phyloP scores from a whole-genome alignment of 1,140 invertebrate genomes.

The Leptinotarsa defecta region DNA sequence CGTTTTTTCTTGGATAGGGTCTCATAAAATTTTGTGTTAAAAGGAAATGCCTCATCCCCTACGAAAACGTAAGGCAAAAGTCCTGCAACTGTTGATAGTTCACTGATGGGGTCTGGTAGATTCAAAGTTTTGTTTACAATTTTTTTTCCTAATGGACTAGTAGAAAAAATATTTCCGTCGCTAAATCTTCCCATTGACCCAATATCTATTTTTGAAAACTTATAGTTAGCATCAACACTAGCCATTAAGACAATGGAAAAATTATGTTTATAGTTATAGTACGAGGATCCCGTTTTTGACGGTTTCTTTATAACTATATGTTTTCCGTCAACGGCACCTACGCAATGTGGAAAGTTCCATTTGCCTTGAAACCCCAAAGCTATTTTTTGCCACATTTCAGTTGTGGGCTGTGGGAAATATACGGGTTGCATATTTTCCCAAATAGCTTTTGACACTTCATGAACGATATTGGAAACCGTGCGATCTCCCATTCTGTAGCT shows the following conservation, averaged over 20 bases:
- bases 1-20: constrained; percentile 15
- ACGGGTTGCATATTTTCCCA: constrained; percentile 45
- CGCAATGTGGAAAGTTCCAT: constrained; percentile 53
- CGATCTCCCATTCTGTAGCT: constrained; percentile 42
- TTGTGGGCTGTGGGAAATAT: constrained; percentile 33
- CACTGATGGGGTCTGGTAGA: constrained; percentile 24
- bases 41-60: constrained; percentile 10
- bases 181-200: constrained; percentile 20
- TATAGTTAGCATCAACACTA: constrained; percentile 53
- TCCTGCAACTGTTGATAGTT: constrained; percentile 12
- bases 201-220: constrained; percentile 42
- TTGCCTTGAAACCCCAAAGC: constrained; percentile 41
- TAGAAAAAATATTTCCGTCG: constrained; percentile 27
- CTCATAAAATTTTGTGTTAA: constrained; percentile 7
- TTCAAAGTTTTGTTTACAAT: constrained; percentile 21
- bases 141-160: constrained; percentile 18
- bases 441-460: constrained; percentile 40
- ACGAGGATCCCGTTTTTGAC: constrained; percentile 47
- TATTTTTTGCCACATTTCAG: constrained; percentile 42
- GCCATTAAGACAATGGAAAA: constrained; percentile 56
- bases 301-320: constrained; percentile 52
- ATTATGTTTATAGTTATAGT: constrained; percentile 55
- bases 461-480: constrained; percentile 41
- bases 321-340: constrained; percentile 58
- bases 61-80: constrained; percentile 8